Base-by-base conservation (phyloP, 1,140 invertebrate genomes). In the Sycophila sp. region DNA sequence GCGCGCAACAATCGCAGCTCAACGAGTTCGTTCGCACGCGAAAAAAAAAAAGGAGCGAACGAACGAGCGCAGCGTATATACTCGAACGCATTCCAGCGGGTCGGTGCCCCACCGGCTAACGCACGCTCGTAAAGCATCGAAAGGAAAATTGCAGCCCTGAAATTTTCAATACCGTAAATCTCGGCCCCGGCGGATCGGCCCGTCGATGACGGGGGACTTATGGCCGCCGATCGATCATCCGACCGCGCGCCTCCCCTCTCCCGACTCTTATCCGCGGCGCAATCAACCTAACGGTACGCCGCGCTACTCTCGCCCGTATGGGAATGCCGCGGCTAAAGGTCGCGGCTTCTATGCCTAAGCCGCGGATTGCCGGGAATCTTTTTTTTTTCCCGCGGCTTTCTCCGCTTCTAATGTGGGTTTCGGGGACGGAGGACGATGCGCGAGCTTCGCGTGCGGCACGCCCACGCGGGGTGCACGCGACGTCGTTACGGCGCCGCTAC, bases 281-380 rank as follows among this genome's bases (percentile, higher is more conserved):
- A 70, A 70, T 70, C 68, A 47, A 59, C 19, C 36, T 70, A 70
- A 70, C 68, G 68, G 68, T 63, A 55, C 42, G 45, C 17, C 56
- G 58, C 47, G 67, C 67, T 69, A 69, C 67, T 69, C 56, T 69
- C 55, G 28, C 36, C n/a, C 34, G 53, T 34, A 55, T 65, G 62
- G 60, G 62, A 65, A 70, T 63, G 38, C 42, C 22, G 15, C 36
- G 68, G 59, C 26, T 64, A 70, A 64, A 70, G 59, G 59, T 70
- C 49, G 68, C 36, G 51, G n/a, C n/a, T n/a, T n/a, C n/a, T n/a
- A n/a, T n/a, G n/a, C n/a, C n/a, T n/a, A 47, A 47, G 24, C 42
- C 7, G 11, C 28, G 45, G 22, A 49, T 64, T 2, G 32, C 51
- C 24, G 59, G 7, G 42, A 62, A 62, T 49, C 32, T 34, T 62